These are phyloP conservation scores for Cnemophilus loriae DNA, from an alignment of 2,113 vertebrate genomes.

Conservation along the genomic window DNA sequence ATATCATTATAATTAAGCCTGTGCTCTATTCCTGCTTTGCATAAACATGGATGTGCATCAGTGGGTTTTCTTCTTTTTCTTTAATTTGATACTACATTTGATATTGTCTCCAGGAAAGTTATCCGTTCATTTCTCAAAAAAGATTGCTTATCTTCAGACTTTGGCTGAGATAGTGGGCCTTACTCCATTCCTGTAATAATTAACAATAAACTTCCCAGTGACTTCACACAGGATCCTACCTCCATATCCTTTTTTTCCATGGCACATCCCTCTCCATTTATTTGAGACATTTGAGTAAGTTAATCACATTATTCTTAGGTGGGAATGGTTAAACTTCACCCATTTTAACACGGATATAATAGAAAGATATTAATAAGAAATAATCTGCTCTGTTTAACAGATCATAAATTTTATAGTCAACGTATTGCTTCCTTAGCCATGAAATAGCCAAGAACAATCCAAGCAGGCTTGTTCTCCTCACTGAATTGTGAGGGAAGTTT, in stretches of 20 bases:
- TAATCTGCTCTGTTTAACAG: neutral
- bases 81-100: neutral
- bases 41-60: neutral
- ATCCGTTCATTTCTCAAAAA: neutral
- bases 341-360: neutral
- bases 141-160: neutral
- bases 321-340: neutral
- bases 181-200: neutral
- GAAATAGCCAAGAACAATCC: neutral
- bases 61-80: neutral
- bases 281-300: neutral
- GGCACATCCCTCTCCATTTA: neutral
- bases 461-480: neutral
- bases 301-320: neutral
- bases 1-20: conserved; percentile 14
- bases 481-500: neutral
- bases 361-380: neutral
- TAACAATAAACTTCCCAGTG: neutral
- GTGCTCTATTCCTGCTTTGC: neutral
- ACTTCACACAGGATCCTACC: neutral
- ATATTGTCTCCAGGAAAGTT: neutral
- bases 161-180: neutral
- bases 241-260: neutral
- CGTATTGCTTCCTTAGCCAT: neutral
- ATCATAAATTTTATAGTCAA: conserved; percentile 6